Evolutionary conservation across 2,113 vertebrate species (phyloP).

Genomic region (Catagonus wagneri): DNA sequence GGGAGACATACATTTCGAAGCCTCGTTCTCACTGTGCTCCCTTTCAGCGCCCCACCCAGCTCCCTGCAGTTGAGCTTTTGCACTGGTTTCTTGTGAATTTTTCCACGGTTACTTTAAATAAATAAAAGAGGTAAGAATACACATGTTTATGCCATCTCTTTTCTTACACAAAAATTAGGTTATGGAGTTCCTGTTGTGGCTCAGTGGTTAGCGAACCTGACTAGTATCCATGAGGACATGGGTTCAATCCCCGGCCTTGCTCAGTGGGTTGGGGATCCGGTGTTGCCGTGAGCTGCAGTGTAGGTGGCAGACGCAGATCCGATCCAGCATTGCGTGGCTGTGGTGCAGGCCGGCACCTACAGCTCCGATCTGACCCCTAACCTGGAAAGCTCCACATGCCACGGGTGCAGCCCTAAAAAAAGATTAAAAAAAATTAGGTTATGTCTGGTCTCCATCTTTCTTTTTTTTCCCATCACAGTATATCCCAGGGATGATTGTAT

Average conservation of each 20-base stretch:
- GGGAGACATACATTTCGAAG: neutral
- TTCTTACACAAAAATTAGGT: neutral
- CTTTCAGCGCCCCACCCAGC: neutral
- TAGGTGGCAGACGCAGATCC: too few relatives aligned
- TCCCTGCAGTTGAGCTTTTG: neutral
- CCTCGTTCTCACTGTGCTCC: neutral
- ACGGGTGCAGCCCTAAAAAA: too few relatives aligned
- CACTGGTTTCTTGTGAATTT: neutral
- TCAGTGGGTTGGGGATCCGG: too few relatives aligned
- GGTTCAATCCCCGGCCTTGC: too few relatives aligned
- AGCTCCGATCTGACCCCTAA: too few relatives aligned
- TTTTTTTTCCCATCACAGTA: neutral
- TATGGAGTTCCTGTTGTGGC: too few relatives aligned
- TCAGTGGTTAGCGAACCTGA: too few relatives aligned
- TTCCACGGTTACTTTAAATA: neutral
- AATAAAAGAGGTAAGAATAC: neutral
- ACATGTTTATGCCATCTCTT: neutral
- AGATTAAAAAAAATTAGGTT: neutral
- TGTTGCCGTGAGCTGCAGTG: too few relatives aligned
- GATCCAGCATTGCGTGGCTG: too few relatives aligned
- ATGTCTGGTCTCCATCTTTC: neutral
- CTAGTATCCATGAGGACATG: too few relatives aligned
- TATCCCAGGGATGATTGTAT: constrained; percentile 28
- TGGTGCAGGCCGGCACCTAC: too few relatives aligned
- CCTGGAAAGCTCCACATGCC: too few relatives aligned